These are phyloP conservation scores for Dichetophora obliterata DNA, from an alignment of 2,888 invertebrate species.

Conservation along the genomic window DNA sequence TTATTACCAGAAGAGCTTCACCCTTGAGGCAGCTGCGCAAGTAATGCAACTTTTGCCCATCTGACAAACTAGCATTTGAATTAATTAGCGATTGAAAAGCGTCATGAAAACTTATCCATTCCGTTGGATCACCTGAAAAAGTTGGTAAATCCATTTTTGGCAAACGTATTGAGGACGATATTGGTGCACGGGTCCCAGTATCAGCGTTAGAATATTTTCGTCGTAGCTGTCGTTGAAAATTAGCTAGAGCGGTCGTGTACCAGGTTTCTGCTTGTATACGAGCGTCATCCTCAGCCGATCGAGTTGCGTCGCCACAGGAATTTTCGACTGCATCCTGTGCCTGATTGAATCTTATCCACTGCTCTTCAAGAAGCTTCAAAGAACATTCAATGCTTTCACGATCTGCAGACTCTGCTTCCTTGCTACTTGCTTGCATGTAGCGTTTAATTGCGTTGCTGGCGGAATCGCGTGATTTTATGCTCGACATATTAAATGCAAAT, in stretches of 20 bases:
- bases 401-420: neutral
- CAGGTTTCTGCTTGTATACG: too few species aligned
- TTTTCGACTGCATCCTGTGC: neutral
- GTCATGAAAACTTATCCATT: neutral
- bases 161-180: too few species aligned
- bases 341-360: neutral
- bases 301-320: neutral
- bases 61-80: neutral
- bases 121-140: too few species aligned
- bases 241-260: too few species aligned
- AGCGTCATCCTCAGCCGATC: too few species aligned
- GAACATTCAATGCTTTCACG: neutral
- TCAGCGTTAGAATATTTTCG: too few species aligned
- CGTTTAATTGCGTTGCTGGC: conserved; percentile 3
- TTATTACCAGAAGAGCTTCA: neutral
- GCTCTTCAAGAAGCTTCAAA: neutral
- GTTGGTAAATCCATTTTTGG: too few species aligned
- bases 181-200: too few species aligned
- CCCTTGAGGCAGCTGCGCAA: conserved; percentile 20
- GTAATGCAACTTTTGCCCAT: conserved; percentile 37
- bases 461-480: neutral
- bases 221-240: too few species aligned
- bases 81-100: neutral
- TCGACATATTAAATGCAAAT: too few species aligned
- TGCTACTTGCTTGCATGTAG: neutral